Base-by-base conservation (phyloP, 1,140 invertebrate genomes). In the Scaptomyza pallida region DNA sequence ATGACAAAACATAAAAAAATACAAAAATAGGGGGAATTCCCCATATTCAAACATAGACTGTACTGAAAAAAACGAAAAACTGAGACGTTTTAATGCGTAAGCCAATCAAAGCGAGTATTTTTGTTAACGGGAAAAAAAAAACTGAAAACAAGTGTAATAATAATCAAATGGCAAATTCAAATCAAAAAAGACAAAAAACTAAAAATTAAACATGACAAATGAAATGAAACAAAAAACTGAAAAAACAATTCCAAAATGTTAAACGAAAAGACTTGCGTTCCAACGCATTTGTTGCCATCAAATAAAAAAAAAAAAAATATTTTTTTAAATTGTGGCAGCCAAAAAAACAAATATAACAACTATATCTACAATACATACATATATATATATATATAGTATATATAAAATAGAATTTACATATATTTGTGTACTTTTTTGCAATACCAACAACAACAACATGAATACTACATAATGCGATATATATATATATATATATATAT, bases 201-300 rank as follows among this genome's bases (percentile, higher is more conserved):
- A 52, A 37, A 57, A 56, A 51, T 37, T 45, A 54, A 60, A 41
- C n/a, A n/a, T 64, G 52, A 75, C 8, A 52, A 30, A 26, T 55
- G 75, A 70, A 75, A 68, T 37, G 17, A 26, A 26, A 26, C 4
- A 23, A 5, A 23, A 26, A 26, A 26, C 23, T 26, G 6, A 26
- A 26, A 23, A 67, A 56, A 73, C 17, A 70, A 85, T 85, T 86
- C 77, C 82, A 81, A 86, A 86, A 86, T 71, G 73, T 71, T 74
- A 44, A 86, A 86, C 81, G 82, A 86, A 86, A 86, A 86, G 81
- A 86, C 81, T 86, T 85, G 81, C 65, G 57, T 35, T 16, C 30
- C 61, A 68, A 16, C 62, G 63, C 55, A 67, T 59, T n/a, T 63
- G 63, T 72, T 72, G 70, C 70, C 70, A 72, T 72, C 59, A 65